Percentiles rank a stretch among this genome's conserved stretches.
These are phyloP conservation scores for Hylomyscus alleni DNA, from an alignment of 2,797 vertebrate genomes.

Conservation along the genomic window DNA sequence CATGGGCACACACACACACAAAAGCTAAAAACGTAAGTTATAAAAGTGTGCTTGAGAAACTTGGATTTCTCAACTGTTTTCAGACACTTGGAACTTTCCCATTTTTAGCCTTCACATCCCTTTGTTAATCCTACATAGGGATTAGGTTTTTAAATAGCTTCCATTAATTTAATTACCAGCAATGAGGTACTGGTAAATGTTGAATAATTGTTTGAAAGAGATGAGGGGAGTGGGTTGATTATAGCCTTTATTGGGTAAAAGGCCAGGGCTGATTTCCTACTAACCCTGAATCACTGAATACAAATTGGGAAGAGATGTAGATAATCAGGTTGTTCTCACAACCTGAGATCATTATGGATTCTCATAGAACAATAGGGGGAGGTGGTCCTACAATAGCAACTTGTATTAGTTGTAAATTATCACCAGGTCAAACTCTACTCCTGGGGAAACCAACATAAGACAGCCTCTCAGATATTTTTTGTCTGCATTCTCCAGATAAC, in stretches of 20 bases:
- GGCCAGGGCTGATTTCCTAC: not conserved
- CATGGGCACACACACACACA: not conserved
- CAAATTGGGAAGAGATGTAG: not conserved
- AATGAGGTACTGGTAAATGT: not conserved
- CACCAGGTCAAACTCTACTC: not conserved
- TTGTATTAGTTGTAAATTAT: not conserved
- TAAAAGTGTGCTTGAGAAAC: not conserved
- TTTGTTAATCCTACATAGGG: not conserved
- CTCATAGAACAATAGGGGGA: not conserved
- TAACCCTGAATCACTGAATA: not conserved
- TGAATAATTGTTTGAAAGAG: not conserved
- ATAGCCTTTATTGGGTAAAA: not conserved
- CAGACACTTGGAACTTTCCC: constrained; percentile 33
- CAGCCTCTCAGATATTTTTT: not conserved
- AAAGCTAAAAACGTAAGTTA: not conserved
- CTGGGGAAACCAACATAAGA: not conserved
- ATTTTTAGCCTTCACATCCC: not conserved
- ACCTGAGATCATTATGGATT: not conserved
- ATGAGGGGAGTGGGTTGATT: not conserved
- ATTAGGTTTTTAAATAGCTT: constrained; percentile 15
- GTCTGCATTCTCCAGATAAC: constrained; percentile 20
- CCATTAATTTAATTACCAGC: not conserved
- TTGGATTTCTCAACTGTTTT: not conserved
- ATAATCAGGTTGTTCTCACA: not conserved
- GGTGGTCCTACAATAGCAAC: not conserved